Evolutionary conservation across 2,888 invertebrate genomes (phyloP).

Genomic region (Apamea anceps): DNA sequence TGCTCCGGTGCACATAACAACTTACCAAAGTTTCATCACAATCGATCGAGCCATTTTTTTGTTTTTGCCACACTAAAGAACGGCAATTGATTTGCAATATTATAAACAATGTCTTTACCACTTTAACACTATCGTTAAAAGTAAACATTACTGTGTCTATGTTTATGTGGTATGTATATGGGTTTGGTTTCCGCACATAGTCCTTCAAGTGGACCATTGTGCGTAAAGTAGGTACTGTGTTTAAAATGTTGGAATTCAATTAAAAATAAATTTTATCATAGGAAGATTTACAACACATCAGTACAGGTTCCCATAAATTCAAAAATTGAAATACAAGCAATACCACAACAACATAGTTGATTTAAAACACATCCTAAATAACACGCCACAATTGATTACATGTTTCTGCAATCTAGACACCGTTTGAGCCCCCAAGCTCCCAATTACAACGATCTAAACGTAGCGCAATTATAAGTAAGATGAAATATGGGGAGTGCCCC

Average conservation of each 20-base stretch:
- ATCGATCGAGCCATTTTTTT: no score
- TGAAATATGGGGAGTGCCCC: conserved; percentile 61
- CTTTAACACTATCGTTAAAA: not conserved
- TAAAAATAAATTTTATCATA: not conserved
- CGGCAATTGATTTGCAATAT: not conserved
- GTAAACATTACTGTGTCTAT: not conserved
- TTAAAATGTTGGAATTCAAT: not conserved
- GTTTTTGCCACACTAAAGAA: no score
- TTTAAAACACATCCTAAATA: conserved; percentile 28
- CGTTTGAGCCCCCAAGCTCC: conserved; percentile 54
- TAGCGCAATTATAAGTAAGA: conserved; percentile 62
- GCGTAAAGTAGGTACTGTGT: not conserved
- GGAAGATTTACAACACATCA: not conserved
- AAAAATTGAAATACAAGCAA: not conserved
- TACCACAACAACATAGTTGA: conserved; percentile 8
- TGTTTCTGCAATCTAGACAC: conserved; percentile 55
- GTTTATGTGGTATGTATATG: no score
- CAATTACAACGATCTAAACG: conserved; percentile 60
- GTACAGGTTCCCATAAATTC: not conserved
- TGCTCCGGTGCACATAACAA: no score
- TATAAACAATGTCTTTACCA: not conserved
- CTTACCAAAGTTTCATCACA: no score
- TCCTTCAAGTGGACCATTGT: no score
- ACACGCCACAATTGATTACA: conserved; percentile 53
- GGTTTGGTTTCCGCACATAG: no score